Base-by-base conservation (phyloP, 2,797 vertebrate genomes). In the Strix occidentalis region DNA sequence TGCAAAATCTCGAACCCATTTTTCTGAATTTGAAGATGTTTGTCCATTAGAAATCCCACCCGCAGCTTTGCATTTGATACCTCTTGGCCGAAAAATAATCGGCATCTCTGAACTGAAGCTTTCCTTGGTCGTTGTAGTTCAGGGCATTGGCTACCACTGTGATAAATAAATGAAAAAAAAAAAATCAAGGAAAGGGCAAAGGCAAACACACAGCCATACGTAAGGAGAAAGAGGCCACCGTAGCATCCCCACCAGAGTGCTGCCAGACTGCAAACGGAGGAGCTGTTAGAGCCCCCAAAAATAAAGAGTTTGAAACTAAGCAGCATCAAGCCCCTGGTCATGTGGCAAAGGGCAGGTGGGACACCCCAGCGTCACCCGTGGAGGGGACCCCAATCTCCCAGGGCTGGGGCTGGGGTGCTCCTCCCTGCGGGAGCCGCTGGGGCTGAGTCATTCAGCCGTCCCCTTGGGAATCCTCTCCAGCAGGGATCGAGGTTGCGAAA, bases 401-500 rank as follows among this genome's bases (percentile, higher is more conserved):
- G 45, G 37, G 12, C 8, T 33, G 5, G 45, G 37, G 77, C 31
- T 75, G 57, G 11, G 33, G 14, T 64, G 58, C 65, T 74, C 45
- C 87, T 84, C 63, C 58, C 39, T 11, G 0, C 0, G 6, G 69
- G 48, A 84, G 48, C 48, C 1, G 1, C 16, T 9, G 8, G 16
- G 51, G 45, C 80, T 94, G 93, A 95, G 71, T 96, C 93, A 94
- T 43, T 71, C 18, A 3, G 45, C 60, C 21, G 12, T 74, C n/a
- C 16, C 65, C 69, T 90, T 90, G 85, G 83, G 94, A 96, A 93
- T 86, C 48, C 79, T 83, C 85, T 95, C 82, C 9, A 5, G 71
- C 70, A 89, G 61, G 41, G 68, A 91, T 16, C 0, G 0, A 80
- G 69, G 23, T 96, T 95, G 61, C 1, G 1, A 93, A 95, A 97